A percentile compares a stretch with the other conserved stretches of the same genome.
phyloP scores from a whole-genome alignment of 2,113 vertebrate genomes.

The Nyctereutes procyonoides region DNA sequence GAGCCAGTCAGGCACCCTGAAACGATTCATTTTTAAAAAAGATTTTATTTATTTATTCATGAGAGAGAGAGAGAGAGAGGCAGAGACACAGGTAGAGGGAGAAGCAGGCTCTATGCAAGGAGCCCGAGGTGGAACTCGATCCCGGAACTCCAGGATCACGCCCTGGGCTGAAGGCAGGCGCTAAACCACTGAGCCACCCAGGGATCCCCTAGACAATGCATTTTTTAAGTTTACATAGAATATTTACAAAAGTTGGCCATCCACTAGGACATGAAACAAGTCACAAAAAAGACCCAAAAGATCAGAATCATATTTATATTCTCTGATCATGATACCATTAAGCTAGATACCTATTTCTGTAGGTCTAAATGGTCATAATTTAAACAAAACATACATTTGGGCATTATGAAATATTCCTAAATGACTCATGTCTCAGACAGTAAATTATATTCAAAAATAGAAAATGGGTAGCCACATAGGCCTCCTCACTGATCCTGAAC shows the following conservation, averaged over 20 bases:
- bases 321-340: background rate
- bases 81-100: too few relatives aligned
- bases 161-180: too few relatives aligned
- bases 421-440: background rate
- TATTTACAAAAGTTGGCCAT: background rate
- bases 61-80: too few relatives aligned
- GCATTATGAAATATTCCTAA: background rate
- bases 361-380: too few relatives aligned
- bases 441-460: background rate
- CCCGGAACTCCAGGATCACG: too few relatives aligned
- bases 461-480: background rate
- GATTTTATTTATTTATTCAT: too few relatives aligned
- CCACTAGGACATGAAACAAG: background rate
- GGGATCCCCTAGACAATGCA: background rate
- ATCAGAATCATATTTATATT: background rate
- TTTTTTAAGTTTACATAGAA: background rate
- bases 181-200: too few relatives aligned
- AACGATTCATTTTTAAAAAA: background rate
- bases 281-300: background rate
- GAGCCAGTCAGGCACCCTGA: background rate
- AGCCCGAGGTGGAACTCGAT: too few relatives aligned
- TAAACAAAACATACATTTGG: background rate
- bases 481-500: background rate
- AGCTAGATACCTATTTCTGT: background rate
- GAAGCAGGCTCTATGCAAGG: too few relatives aligned